Conservation (phyloP, 2,888 invertebrate species). For the Eulithis testata region DNA sequence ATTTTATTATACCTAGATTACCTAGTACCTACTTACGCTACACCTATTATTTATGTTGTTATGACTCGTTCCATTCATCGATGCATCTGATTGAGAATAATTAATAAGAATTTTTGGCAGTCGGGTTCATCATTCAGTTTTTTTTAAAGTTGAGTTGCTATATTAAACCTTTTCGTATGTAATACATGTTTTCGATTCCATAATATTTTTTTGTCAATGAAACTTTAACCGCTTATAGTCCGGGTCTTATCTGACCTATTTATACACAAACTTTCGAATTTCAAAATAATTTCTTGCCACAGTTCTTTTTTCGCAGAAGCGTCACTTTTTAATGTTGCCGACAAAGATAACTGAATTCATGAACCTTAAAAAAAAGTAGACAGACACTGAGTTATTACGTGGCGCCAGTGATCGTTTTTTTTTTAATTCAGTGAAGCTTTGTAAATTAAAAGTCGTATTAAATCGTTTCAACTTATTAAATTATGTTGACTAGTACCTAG, state of each 20-base stretch:
- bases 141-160: too few species aligned
- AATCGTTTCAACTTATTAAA: constrained; percentile 18
- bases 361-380: constrained; percentile 23
- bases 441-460: constrained; percentile 16
- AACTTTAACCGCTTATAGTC: background rate
- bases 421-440: constrained; percentile 18
- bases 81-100: background rate
- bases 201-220: background rate
- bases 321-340: constrained; percentile 20
- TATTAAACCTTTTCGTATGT: too few species aligned
- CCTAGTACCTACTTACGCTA: too few species aligned
- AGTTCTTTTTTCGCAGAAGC: constrained; percentile 25
- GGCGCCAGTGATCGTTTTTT: constrained; percentile 24
- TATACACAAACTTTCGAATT: constrained; percentile 11
- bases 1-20: background rate
- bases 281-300: constrained; percentile 15
- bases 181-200: constrained; percentile 3
- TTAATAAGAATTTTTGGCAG: too few species aligned
- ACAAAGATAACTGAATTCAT: constrained; percentile 24
- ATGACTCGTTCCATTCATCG: background rate
- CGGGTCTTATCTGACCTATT: background rate
- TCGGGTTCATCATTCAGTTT: too few species aligned
- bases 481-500: background rate
- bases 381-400: constrained; percentile 25
- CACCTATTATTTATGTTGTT: too few species aligned